Base-by-base conservation (phyloP, 2,113 vertebrate genomes). In the Semnopithecus entellus region DNA sequence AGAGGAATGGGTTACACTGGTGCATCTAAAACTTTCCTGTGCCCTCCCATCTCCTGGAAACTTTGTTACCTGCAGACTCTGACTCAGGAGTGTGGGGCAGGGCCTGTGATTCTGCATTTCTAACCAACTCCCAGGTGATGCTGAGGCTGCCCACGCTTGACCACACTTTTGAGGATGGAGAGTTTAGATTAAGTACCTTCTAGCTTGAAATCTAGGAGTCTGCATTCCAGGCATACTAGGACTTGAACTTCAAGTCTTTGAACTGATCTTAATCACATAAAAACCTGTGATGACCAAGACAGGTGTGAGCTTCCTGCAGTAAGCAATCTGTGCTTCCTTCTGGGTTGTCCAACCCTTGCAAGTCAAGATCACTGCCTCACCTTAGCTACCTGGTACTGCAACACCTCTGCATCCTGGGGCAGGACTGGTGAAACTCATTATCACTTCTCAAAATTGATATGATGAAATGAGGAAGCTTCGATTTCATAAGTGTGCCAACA, bases 361-460 rank as follows among this genome's bases (percentile, higher is more conserved):
- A 81, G 80, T 87, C 80, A 72, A 95, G 80, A 64, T 55, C 3
- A 2, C 55, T 88, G 93, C 66, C 27, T 73, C 52, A 72, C 92
- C 92, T 68, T 48, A 68, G 70, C 64, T 75, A 12, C 40, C 79
- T 90, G 66, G 88, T 75, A 59, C 35, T 17, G n/a, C 7, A 35
- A 70, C 23, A 43, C 50, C 43, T 91, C 5, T 32, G 9, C 43
- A 55, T 79, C 52, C 30, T 23, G 93, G 57, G 93, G 95, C 80
- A 95, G 91, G 73, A 59, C 85, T 43, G 50, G 76, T 38, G 96
- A 97, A 96, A 96, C 90, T 89, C 48, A 55, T 96, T 70, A 92
- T 85, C 80, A 48, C n/a, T 48, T 66, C 85, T 40, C 93, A 92
- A 84, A 18, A 90, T 27, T 48, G 27, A 30, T 59, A 52, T 48